Base-by-base conservation (phyloP, 2,113 vertebrate species). In the Quiscalus mexicanus region DNA sequence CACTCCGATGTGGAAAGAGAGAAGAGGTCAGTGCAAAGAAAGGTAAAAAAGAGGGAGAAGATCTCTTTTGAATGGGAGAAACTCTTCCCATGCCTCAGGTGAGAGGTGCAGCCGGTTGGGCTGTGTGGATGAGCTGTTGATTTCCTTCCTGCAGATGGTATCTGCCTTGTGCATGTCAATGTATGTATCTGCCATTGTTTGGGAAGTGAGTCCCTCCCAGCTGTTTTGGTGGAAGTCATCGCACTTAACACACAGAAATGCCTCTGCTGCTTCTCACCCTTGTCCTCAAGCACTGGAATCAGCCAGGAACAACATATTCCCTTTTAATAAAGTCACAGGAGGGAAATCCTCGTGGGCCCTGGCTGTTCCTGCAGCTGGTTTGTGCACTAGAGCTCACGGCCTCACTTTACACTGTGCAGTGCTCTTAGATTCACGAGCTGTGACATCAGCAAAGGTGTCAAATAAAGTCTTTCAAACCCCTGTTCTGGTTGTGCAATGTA, bases 381-480 rank as follows among this genome's bases (percentile, higher is more conserved):
- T 24, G 85, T 67, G 52, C 13, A 3, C 80, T 87, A 60, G 74
- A 96, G 74, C 94, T 91, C 87, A 49, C 63, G 1, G 84, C 91
- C 84, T 94, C 89, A 45, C 89, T 93, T 64, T 9, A 68, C 80
- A 44, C 88, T 85, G 58, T 84, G 93, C 91, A 60, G 87, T 71
- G 89, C 95, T 96, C 92, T 93, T 96, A 95, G 92, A 96, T 87
- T 94, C 92, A 84, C 21, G 1, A 90, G 92, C 89, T 95, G 96
- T 69, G 91, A 24, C 96, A 92, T 68, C 93, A 79, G 90, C 88
- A 60, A 95, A 92, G 73, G 92, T 93, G 93, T 94, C 88, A 74
- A 96, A 97, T 97, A 97, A 97, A 97, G 81, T 55, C 93, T 95
- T 96, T 94, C 81, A 87, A 97, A 85, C 74, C 89, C 94, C 55